These are phyloP conservation scores for Mobula birostris DNA, from an alignment of 2,113 vertebrate genomes.

Conservation along the genomic window DNA sequence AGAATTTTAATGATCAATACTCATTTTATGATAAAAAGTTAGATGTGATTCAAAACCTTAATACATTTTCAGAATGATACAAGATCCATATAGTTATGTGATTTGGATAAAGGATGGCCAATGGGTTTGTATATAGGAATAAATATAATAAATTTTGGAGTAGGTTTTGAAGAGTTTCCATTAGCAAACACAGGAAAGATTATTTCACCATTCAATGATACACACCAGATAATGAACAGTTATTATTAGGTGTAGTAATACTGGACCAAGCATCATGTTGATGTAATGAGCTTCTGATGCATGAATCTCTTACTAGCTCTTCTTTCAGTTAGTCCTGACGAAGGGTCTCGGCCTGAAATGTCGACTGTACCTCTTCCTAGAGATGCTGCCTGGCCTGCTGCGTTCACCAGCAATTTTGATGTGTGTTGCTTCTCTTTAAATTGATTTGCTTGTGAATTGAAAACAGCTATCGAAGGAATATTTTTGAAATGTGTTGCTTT, in stretches of 20 bases:
- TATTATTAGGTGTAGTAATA: neutral
- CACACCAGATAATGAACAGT: neutral
- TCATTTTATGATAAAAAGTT: neutral
- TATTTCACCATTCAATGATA: neutral
- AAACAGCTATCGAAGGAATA: neutral
- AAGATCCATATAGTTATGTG: neutral
- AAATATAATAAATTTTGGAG: neutral
- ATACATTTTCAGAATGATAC: conserved; percentile 1
- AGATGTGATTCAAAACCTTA: neutral
- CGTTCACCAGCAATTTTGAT: no score
- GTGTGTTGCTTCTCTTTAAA: neutral
- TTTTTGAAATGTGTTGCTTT: neutral
- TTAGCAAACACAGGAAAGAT: neutral
- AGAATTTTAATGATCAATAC: neutral
- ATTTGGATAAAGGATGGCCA: no score
- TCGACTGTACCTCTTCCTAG: no score
- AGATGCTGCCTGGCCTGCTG: no score
- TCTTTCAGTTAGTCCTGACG: no score
- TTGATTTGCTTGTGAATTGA: neutral
- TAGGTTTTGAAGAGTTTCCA: neutral
- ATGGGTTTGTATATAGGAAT: neutral
- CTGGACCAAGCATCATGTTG: neutral
- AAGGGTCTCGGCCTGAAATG: no score
- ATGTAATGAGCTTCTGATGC: neutral
- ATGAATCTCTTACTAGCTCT: neutral